Percentiles rank a stretch among this genome's conserved stretches.
Conservation (phyloP, 2,113 vertebrate species). For the Bothrops jararaca region DNA sequence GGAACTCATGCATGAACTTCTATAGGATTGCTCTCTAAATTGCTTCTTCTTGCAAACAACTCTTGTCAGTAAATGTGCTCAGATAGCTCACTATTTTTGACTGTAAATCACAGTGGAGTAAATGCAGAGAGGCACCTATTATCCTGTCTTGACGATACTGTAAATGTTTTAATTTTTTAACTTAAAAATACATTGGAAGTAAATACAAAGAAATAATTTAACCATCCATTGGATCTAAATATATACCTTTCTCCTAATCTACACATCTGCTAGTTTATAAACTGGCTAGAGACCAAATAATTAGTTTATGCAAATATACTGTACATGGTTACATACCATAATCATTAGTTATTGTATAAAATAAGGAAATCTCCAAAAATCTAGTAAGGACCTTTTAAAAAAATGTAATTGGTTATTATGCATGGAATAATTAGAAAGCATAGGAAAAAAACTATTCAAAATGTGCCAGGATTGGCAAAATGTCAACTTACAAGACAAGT, state of each 20-base stretch:
- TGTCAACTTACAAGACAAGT: background rate
- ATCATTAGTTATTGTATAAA: background rate
- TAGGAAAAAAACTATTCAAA: background rate
- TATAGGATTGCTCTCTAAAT: background rate
- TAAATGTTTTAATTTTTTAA: background rate
- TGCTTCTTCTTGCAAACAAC: background rate
- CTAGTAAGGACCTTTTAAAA: background rate
- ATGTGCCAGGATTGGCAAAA: background rate
- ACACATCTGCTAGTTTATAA: background rate
- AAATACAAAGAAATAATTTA: background rate
- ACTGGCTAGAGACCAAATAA: background rate
- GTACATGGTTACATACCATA: background rate
- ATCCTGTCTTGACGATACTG: background rate
- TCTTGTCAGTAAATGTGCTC: background rate
- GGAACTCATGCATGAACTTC: background rate
- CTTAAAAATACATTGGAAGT: background rate
- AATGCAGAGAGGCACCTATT: background rate
- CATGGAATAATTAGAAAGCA: background rate
- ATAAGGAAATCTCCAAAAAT: background rate
- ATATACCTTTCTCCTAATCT: background rate
- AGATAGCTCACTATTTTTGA: background rate
- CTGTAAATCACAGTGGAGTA: background rate
- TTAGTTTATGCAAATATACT: conserved; percentile 36
- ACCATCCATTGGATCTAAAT: background rate
- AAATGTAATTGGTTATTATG: background rate